Base-by-base conservation (phyloP, 2,888 invertebrate species). In the Nemotelus pantherinus region DNA sequence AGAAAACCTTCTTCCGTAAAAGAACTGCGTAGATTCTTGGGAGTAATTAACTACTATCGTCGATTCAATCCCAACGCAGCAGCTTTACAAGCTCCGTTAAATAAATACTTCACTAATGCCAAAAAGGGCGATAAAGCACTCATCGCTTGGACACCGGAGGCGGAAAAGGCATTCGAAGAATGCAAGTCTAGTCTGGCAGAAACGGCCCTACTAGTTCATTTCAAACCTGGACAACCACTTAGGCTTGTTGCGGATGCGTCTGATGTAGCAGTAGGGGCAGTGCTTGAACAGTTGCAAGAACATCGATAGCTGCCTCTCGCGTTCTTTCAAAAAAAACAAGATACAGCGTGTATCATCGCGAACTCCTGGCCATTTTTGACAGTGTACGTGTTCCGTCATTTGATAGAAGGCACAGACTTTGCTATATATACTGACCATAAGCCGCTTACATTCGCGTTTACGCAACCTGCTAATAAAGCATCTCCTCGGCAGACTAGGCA, bases 11-110 rank as follows among this genome's bases (percentile, higher is more conserved):
- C 43, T 2, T 57, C 1, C 3, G 43, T 58, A 25, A 3, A 0
- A 3, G 57, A 72, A 2, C 44, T 58, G 6, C 47, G 48, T 39
- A 53, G 47, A n/a, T 74, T 58, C 10, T 10, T 74, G 3, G 74
- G 47, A 2, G 60, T 44, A 3, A 3, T 74, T 0, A 74, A 25
- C 25, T 74, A 57, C 50, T 60, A 74, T 47, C 9, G 74, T 1
- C 39, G 58, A 3, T 74, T 74, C 41, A 1, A 60, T 2, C 2
- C 3, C 6, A 60, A 58, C 47, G 60, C 57, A 10, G 72, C 58
- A 41, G 6, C 39, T 10, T 43, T 63, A 43, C 44, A 63, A 63
- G 63, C 63, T 4, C 4, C 60, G 5, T 39, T 60, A 3, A 2
- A 25, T 43, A 39, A 60, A 2, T 60, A 57, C 9, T 57, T 57